Conservation (phyloP, 2,113 vertebrate species). For the Eira barbara region DNA sequence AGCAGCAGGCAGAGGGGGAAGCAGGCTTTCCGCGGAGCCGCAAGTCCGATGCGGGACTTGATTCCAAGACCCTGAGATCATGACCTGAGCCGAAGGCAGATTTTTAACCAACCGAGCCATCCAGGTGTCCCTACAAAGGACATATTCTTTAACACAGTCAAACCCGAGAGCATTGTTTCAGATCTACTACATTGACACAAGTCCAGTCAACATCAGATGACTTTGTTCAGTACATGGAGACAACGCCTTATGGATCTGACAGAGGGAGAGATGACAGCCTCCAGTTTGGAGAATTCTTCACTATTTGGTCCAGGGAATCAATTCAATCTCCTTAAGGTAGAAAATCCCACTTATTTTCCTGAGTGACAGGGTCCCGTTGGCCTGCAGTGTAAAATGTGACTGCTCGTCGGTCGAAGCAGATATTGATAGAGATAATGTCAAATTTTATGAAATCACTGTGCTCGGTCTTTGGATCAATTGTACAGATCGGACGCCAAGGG, state of each 20-base stretch:
- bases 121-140: too few relatives aligned
- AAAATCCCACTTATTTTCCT: neutral
- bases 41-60: too few relatives aligned
- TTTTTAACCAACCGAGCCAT: too few relatives aligned
- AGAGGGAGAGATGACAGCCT: neutral
- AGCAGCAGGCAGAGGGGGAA: too few relatives aligned
- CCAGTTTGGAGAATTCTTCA: neutral
- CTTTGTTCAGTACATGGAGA: neutral
- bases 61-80: too few relatives aligned
- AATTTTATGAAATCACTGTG: neutral
- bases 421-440: neutral
- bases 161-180: neutral
- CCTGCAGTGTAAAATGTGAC: neutral
- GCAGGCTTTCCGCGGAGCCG: too few relatives aligned
- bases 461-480: neutral
- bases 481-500: neutral
- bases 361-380: neutral
- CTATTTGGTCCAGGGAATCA: neutral
- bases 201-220: neutral
- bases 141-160: neutral
- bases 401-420: neutral
- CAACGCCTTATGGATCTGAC: neutral
- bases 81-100: too few relatives aligned
- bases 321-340: neutral
- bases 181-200: neutral